phyloP scores from a whole-genome alignment of 2,888 invertebrate genomes.

The Callinectes sapidus region DNA sequence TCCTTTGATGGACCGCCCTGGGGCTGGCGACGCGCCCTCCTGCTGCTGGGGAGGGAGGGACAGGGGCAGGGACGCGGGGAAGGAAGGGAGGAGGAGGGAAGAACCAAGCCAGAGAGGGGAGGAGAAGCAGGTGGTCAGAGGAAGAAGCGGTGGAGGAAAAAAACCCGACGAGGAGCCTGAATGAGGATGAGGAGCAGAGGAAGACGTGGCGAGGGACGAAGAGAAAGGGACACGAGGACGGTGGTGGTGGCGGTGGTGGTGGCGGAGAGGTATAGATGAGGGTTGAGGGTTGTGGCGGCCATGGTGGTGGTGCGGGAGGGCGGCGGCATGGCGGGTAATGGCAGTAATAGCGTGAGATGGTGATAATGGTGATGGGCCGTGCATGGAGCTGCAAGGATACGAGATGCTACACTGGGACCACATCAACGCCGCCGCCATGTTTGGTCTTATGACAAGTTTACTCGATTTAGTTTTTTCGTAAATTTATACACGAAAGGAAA shows the following conservation, averaged over 20 bases:
- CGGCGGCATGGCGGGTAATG: background rate
- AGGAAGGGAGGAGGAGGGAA: background rate
- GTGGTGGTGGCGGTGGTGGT: constrained; percentile 8
- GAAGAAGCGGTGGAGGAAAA: background rate
- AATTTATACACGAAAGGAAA: background rate
- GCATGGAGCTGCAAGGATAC: background rate
- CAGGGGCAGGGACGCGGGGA: background rate
- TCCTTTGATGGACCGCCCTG: constrained; percentile 54
- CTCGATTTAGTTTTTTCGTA: background rate
- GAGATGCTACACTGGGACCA: background rate
- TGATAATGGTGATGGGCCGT: background rate
- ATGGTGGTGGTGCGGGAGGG: background rate
- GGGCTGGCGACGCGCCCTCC: constrained; percentile 15
- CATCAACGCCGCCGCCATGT: background rate
- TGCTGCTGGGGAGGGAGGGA: constrained; percentile 15
- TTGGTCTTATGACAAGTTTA: background rate
- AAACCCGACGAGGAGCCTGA: background rate
- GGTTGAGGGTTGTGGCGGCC: background rate
- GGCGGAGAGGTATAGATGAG: too few relatives aligned
- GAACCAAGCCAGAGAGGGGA: constrained; percentile 1
- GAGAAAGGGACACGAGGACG: background rate
- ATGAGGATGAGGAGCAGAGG: background rate
- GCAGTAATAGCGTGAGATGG: background rate
- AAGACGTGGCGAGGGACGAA: background rate
- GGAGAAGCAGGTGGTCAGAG: constrained; percentile 6